Evolutionary conservation across 2,797 vertebrate species (phyloP).

Genomic region (Rhinella marina): DNA sequence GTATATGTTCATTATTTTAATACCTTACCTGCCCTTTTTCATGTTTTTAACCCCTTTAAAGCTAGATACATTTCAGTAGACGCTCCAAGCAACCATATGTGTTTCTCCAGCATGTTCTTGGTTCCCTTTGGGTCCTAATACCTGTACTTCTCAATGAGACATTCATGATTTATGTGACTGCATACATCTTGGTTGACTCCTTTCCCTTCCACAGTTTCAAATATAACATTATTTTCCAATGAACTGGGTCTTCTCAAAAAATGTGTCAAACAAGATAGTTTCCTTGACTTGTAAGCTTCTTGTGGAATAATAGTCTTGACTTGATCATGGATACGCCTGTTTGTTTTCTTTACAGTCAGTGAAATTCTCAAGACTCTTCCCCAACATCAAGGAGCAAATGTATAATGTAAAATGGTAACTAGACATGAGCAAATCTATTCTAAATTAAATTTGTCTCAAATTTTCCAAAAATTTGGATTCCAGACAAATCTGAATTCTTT

Average conservation of each 20-base stretch:
- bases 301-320: slow-evolving; percentile 2
- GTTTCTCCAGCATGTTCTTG: neutral
- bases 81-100: neutral
- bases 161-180: neutral
- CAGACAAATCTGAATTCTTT: no score
- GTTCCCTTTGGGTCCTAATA: neutral
- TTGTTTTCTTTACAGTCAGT: neutral
- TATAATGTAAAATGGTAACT: neutral
- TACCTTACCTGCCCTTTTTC: no score
- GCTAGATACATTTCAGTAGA: neutral
- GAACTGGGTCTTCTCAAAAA: neutral
- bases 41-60: no score
- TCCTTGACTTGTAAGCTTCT: neutral
- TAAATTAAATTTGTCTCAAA: no score
- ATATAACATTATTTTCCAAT: neutral
- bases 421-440: no score
- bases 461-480: no score
- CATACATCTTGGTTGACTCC: neutral
- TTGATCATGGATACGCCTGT: neutral
- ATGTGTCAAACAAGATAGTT: neutral
- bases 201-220: neutral
- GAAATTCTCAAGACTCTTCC: neutral
- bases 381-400: neutral
- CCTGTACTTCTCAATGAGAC: neutral
- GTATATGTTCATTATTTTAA: no score